Percentiles rank a stretch among this genome's conserved stretches.
phyloP scores from a whole-genome alignment of 2,888 invertebrate genomes.

The Furcula furcula region DNA sequence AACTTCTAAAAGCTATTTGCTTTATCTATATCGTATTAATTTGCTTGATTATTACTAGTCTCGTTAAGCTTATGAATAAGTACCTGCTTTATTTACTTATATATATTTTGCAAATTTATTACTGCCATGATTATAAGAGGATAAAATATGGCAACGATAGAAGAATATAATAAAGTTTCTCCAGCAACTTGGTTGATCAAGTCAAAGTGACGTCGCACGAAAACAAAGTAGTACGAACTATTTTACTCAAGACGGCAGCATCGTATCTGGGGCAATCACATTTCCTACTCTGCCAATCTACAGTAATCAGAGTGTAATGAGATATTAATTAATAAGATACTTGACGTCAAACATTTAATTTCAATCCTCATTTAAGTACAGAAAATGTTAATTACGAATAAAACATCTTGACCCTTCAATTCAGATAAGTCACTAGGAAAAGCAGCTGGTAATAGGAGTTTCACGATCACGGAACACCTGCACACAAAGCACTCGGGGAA shows the following conservation, averaged over 20 bases:
- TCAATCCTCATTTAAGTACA: constrained; percentile 18
- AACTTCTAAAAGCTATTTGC: background rate
- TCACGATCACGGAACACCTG: constrained; percentile 51
- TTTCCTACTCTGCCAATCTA: constrained; percentile 29
- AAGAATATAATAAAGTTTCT: too few species aligned
- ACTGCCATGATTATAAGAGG: too few species aligned
- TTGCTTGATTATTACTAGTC: too few species aligned
- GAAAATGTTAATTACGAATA: constrained; percentile 21
- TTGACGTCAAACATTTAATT: constrained; percentile 26
- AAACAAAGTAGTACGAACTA: constrained; percentile 24
- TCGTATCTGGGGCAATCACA: constrained; percentile 38
- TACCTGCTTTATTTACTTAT: too few species aligned
- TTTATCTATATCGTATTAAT: too few species aligned
- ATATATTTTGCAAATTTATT: constrained; percentile 21
- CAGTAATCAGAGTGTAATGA: constrained; percentile 19
- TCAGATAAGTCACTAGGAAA: constrained; percentile 43
- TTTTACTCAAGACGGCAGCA: constrained; percentile 15
- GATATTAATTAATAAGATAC: constrained; percentile 21
- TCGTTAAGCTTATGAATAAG: too few species aligned
- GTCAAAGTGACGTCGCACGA: too few species aligned
- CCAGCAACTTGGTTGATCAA: too few species aligned
- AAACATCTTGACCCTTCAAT: constrained; percentile 39
- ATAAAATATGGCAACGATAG: too few species aligned
- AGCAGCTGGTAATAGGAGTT: constrained; percentile 42
- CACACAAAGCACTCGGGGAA: constrained; percentile 28